These are phyloP conservation scores for Scaptomyza parva DNA, from an alignment of 2,888 invertebrate genomes.

Conservation along the genomic window DNA sequence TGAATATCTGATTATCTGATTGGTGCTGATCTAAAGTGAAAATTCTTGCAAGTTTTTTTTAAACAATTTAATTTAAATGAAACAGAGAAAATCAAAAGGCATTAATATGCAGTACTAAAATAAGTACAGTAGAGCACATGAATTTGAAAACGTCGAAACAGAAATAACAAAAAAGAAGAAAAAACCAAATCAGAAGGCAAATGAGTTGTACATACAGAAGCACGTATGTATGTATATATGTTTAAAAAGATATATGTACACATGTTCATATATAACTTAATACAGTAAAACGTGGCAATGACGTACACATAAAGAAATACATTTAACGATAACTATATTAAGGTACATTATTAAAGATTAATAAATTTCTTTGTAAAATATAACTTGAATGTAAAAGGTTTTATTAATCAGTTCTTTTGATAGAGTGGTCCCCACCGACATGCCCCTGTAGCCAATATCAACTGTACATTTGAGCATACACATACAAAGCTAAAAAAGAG, in stretches of 20 bases:
- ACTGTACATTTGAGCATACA: constrained; percentile 66
- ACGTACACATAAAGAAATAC: constrained; percentile 5
- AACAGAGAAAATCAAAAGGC: constrained; percentile 1
- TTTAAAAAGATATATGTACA: constrained; percentile 16
- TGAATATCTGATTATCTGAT: constrained; percentile 46
- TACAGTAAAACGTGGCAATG: constrained; percentile 43
- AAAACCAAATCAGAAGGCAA: constrained; percentile 42
- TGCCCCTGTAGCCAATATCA: constrained; percentile 50
- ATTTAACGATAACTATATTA: background rate
- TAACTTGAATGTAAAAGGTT: background rate
- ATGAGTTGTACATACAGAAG: constrained; percentile 24
- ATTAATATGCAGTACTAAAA: constrained; percentile 18
- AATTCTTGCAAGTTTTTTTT: constrained; percentile 5
- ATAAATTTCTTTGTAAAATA: background rate
- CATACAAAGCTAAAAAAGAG: constrained; percentile 63
- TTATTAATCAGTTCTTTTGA: constrained; percentile 19
- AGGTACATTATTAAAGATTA: background rate
- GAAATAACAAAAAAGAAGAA: constrained; percentile 23
- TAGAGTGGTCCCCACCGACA: constrained; percentile 20
- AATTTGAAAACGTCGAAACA: constrained; percentile 32
- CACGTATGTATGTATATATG: constrained; percentile 3
- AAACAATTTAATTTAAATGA: background rate
- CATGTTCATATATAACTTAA: constrained; percentile 34
- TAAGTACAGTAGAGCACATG: constrained; percentile 63
- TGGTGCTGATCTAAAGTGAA: constrained; percentile 30